These are phyloP conservation scores for Sebastes diaconus DNA, from an alignment of 2,797 vertebrate genomes.

Conservation along the genomic window DNA sequence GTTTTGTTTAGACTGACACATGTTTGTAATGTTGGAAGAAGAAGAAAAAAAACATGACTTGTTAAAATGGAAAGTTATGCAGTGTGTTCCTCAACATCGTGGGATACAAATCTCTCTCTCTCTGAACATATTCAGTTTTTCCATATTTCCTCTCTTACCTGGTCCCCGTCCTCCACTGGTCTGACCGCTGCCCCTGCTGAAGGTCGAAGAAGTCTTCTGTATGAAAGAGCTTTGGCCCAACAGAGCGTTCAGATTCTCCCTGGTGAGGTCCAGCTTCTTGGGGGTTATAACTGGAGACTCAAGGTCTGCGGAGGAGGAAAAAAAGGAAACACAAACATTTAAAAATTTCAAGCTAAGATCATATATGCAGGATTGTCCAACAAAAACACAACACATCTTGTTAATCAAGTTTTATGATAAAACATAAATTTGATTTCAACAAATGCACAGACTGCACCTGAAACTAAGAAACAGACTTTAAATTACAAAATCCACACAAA, in stretches of 20 bases:
- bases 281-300: conserved; percentile 56
- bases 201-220: conserved; percentile 74
- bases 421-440: neutral
- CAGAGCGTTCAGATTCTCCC: conserved; percentile 85
- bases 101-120: neutral
- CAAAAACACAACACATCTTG: neutral
- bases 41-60: neutral
- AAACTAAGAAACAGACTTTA: conserved; percentile 15
- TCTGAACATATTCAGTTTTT: neutral
- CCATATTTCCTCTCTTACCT: conserved; percentile 75
- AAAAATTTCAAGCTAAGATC: neutral
- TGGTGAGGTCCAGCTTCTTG: conserved; percentile 83
- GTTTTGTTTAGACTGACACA: neutral
- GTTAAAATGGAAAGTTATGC: neutral
- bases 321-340: neutral
- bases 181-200: conserved; percentile 83
- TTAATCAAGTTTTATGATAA: neutral
- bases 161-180: conserved; percentile 85
- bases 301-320: conserved; percentile 15
- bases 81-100: neutral
- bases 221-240: conserved; percentile 80
- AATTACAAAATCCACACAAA: conserved; percentile 18
- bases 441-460: conserved; percentile 9
- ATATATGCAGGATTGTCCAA: neutral
- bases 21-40: neutral